phyloP scores from a whole-genome alignment of 1,140 invertebrate genomes.

The Anadara kagoshimensis region DNA sequence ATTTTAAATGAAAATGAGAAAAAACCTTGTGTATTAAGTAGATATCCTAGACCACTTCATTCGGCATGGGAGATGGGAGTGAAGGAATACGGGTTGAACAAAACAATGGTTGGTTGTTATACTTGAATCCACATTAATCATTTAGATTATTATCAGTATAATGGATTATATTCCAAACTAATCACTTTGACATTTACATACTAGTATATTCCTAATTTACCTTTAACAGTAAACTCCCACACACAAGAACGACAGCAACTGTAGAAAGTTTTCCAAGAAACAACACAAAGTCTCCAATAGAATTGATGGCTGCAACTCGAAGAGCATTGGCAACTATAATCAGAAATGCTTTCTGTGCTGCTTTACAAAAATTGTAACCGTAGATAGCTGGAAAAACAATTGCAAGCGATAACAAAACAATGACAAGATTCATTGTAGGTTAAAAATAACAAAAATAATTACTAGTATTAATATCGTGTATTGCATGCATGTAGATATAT shows the following conservation, averaged over 20 bases:
- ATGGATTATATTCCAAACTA: not conserved
- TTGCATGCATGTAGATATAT: too few relatives aligned
- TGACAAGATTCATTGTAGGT: too few relatives aligned
- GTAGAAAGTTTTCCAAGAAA: conserved; percentile 92
- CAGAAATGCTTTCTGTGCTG: conserved; percentile 76
- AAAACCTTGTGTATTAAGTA: too few relatives aligned
- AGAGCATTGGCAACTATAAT: conserved; percentile 81
- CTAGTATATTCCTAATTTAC: conserved; percentile 43
- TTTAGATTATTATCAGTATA: not conserved
- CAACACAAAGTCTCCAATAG: conserved; percentile 93
- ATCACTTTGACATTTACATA: not conserved
- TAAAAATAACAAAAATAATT: too few relatives aligned
- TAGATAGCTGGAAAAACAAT: conserved; percentile 79
- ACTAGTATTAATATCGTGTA: too few relatives aligned
- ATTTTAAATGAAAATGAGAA: too few relatives aligned
- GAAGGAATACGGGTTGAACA: too few relatives aligned
- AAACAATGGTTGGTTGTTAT: not conserved
- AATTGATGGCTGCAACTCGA: conserved; percentile 92
- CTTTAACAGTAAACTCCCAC: conserved; percentile 77
- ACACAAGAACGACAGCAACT: conserved; percentile 76
- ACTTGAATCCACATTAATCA: not conserved
- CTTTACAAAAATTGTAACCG: conserved; percentile 81
- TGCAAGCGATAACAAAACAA: not conserved
- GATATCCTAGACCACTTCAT: too few relatives aligned
- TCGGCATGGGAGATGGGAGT: too few relatives aligned